Conservation (phyloP, 2,888 invertebrate genomes). For the Scaptomyza tumidula region DNA sequence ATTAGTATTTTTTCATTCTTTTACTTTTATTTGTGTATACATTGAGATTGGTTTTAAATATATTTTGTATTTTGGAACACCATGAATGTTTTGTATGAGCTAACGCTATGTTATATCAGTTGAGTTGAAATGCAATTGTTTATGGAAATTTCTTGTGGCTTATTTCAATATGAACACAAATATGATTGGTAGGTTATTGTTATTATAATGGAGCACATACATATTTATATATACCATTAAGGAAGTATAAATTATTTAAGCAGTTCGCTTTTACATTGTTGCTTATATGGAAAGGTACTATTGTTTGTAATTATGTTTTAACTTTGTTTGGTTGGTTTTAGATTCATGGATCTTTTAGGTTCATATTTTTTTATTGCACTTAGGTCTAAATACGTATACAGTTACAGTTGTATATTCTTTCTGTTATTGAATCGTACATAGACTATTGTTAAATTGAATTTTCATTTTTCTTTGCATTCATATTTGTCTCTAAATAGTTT, state of each 20-base stretch:
- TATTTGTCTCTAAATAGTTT: conserved; percentile 40
- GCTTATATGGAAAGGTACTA: conserved; percentile 71
- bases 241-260: conserved; percentile 6
- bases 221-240: background rate
- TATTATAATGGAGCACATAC: conserved; percentile 1
- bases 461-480: conserved; percentile 23
- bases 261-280: conserved; percentile 34
- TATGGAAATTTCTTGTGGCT: conserved; percentile 29
- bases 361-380: conserved; percentile 64
- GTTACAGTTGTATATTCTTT: conserved; percentile 61
- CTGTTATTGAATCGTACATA: conserved; percentile 46
- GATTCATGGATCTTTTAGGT: conserved; percentile 45
- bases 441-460: conserved; percentile 32
- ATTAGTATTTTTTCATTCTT: conserved; percentile 24
- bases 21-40: conserved; percentile 24
- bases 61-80: conserved; percentile 32
- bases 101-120: conserved; percentile 30
- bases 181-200: conserved; percentile 31
- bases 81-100: conserved; percentile 24
- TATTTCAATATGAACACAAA: conserved; percentile 64
- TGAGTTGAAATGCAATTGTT: conserved; percentile 38
- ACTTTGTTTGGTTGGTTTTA: conserved; percentile 37
- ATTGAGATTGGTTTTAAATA: conserved; percentile 23
- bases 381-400: conserved; percentile 73
- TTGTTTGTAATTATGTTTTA: conserved; percentile 63